Evolutionary conservation across 2,888 invertebrate species (phyloP), one percentile per base, ranked within the genome.

Genomic region (Vanessa cardui): DNA sequence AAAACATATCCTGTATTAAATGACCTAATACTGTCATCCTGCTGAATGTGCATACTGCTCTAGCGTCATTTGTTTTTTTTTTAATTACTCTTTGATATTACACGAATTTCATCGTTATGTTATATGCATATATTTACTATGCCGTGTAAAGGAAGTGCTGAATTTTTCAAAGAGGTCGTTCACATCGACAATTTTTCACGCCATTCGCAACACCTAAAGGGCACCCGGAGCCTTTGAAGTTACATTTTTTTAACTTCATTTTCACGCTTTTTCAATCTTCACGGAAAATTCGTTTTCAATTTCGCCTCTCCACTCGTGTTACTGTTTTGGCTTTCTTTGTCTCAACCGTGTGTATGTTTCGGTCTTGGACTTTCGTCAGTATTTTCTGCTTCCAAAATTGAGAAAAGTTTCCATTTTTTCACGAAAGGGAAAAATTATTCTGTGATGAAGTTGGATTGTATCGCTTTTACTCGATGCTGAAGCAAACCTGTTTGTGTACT

Each of bases 211-310:
- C 58, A 70, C 64, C 62, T 62, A 64, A 70, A 70, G 68, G 63
- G 64, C 63, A 39, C 39, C 56, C 26, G 1, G n/a, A 31, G 64
- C 65, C 72, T 73, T 73, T 73, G 72, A 72, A 64, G 70, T 61
- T 56, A 50, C 68, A 62, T 70, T 69, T 62, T 56, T 56, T 33
- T 9, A 56, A 56, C 58, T 66, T 50, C 66, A 65, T 69, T 69
- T 66, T 68, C 61, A 50, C 64, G 52, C 64, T 65, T 69, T 73
- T 66, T 33, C 70, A 66, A 65, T 70, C 64, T 69, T 71, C 66
- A 70, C 71, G 54, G 65, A 56, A 71, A 74, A 75, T 74, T 75
- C 68, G 66, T 69, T 73, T 73, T 68, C 71, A 72, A 73, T 74
- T 74, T 66, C 59, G 62, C 62, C 44, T 66, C 54, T 62, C 50